phyloP scores from a whole-genome alignment of 2,888 invertebrate genomes.

The Metellina segmentata region DNA sequence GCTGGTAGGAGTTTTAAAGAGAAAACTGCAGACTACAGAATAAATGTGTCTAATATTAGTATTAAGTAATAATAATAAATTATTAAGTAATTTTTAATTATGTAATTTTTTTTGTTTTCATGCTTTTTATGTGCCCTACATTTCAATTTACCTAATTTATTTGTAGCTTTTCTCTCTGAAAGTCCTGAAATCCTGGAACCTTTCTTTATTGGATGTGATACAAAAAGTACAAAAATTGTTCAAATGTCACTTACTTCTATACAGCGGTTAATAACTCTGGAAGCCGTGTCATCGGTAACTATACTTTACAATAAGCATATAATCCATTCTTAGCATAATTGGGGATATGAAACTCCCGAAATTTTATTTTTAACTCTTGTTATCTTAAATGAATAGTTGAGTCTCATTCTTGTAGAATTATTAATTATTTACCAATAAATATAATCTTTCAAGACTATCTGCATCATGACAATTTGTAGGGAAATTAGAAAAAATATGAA shows the following conservation, averaged over 20 bases:
- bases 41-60: not conserved
- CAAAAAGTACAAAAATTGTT: constrained; percentile 96
- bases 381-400: too few species aligned
- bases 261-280: constrained; percentile 89
- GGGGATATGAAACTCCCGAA: too few species aligned
- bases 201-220: constrained; percentile 97
- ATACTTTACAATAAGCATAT: not conserved
- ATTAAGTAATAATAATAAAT: not conserved
- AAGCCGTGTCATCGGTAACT: constrained; percentile 80
- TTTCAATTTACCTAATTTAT: not conserved
- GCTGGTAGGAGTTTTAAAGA: too few species aligned
- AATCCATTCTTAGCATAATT: too few species aligned
- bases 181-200: constrained; percentile 97
- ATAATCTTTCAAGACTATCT: too few species aligned
- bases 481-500: too few species aligned
- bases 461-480: too few species aligned
- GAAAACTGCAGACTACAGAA: not conserved
- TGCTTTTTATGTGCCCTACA: not conserved
- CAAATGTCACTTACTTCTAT: constrained; percentile 95
- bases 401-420: too few species aligned
- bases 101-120: not conserved
- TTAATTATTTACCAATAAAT: too few species aligned
- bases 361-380: too few species aligned
- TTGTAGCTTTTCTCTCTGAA: constrained; percentile 91
- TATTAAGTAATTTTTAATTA: not conserved